Evolutionary conservation across 1,140 invertebrate species (phyloP).

Genomic region (Orius insidiosus): DNA sequence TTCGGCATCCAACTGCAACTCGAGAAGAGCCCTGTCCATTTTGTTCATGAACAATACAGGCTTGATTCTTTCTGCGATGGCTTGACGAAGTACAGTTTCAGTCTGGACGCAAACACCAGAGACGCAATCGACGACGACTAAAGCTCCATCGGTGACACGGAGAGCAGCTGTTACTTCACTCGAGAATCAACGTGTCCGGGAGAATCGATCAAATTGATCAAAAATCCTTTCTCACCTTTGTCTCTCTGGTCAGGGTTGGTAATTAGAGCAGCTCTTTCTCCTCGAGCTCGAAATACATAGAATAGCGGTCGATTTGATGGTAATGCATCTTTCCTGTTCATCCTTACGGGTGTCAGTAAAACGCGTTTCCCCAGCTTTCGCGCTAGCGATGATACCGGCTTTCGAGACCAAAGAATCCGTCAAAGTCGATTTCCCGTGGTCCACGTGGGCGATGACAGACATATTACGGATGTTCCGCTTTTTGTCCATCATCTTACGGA

Average conservation of each 20-base stretch:
- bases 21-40: constrained; percentile 94
- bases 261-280: constrained; percentile 85
- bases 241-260: constrained; percentile 74
- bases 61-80: constrained; percentile 96
- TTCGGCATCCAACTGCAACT: constrained; percentile 88
- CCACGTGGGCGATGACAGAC: constrained; percentile 99
- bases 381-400: constrained; percentile 97
- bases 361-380: constrained; percentile 95
- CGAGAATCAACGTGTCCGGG: constrained; percentile 98
- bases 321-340: constrained; percentile 98
- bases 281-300: constrained; percentile 92
- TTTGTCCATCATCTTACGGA: constrained; percentile 98
- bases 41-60: constrained; percentile 99
- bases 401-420: constrained; percentile 99
- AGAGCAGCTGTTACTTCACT: constrained; percentile 97
- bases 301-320: constrained; percentile 99
- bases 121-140: constrained; percentile 98
- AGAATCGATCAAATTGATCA: constrained; percentile 98
- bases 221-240: constrained; percentile 83
- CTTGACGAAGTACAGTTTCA: constrained; percentile 95
- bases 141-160: constrained; percentile 95
- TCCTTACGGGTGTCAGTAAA: constrained; percentile 99
- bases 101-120: constrained; percentile 99
- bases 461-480: constrained; percentile 99
- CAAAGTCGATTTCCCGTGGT: constrained; percentile 98